phyloP scores from a whole-genome alignment of 2,797 vertebrate genomes.

The Peromyscus melanophrys region DNA sequence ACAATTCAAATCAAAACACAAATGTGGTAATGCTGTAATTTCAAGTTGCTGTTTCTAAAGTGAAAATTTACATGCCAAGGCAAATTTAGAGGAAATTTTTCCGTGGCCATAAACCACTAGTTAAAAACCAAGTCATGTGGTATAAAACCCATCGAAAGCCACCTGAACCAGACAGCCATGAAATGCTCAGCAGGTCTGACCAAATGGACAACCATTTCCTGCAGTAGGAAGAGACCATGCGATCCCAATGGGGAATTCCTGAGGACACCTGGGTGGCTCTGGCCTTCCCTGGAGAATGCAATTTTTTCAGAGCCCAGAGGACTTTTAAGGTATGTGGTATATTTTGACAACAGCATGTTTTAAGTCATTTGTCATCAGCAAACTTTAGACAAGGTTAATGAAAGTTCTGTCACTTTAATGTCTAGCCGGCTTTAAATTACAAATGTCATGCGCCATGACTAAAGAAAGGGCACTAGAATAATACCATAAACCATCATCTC shows the following conservation, averaged over 20 bases:
- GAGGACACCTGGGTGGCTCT: not conserved
- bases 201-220: slow-evolving; percentile 4
- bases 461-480: slow-evolving; percentile 92
- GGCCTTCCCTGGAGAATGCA: slow-evolving; percentile 7
- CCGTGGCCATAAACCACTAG: slow-evolving; percentile 5
- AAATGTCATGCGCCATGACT: slow-evolving; percentile 91
- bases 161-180: slow-evolving; percentile 40
- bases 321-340: slow-evolving; percentile 66
- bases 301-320: slow-evolving; percentile 56
- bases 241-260: not conserved
- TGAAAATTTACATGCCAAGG: slow-evolving; percentile 35
- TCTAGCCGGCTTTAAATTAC: slow-evolving; percentile 92
- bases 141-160: slow-evolving; percentile 10
- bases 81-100: slow-evolving; percentile 62
- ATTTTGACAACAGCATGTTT: slow-evolving; percentile 89
- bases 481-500: slow-evolving; percentile 93
- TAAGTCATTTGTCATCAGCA: slow-evolving; percentile 91
- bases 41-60: not conserved
- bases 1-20: slow-evolving; percentile 59
- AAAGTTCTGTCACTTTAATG: slow-evolving; percentile 93
- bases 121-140: not conserved
- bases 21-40: slow-evolving; percentile 36
- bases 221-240: not conserved
- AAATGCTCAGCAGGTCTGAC: not conserved
- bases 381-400: slow-evolving; percentile 95